Evolutionary conservation across 2,888 invertebrate genomes (phyloP), one percentile per base, ranked within the genome.

Genomic region (Micoletzkya japonica): DNA sequence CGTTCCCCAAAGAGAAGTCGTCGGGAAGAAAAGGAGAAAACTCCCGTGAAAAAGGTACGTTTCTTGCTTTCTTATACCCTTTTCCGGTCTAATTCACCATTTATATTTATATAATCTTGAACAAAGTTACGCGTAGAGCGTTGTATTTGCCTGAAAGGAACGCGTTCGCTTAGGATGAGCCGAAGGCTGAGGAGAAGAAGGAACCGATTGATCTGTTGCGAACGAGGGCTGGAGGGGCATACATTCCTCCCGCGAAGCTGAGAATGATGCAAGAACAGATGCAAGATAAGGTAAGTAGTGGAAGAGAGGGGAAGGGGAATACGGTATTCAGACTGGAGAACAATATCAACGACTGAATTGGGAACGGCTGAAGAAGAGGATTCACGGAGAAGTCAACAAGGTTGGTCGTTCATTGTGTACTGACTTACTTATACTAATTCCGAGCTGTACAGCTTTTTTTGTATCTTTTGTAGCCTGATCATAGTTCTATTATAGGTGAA

Each of bases 281-380:
- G 66, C 58, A 70, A 0, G 97, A 98, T 85, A 98, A 98, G 88
- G 90, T 91, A 64, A 88, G 87, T 32, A 14, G 10, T 17, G 14
- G 17, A 36, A 87, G 14, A 14, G 20, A 14, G 24, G 26, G 20
- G 52, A 44, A 32, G 32, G 20, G 7, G 28, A 44, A 32, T 44
- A 44, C 17, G 73, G 56, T 34, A 60, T 81, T 77, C 37, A 76
- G 70, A 58, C 71, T 2, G 93, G 94, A 73, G 90, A 91, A 32
- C 93, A 93, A 1, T 98, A 93, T 87, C 98, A 99, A 86, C 89
- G 97, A 78, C 91, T 98, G 61, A 93, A 97, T 1, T 99, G 98
- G 98, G 97, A 99, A 88, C 95, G 95, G 0, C 87, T 99, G 30
- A 98, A 98, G 86, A 99, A 98, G 87, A 95, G 95, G 10, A 93